Evolutionary conservation across 2,113 vertebrate genomes (phyloP).

Genomic region (Cyanoliseus patagonus): DNA sequence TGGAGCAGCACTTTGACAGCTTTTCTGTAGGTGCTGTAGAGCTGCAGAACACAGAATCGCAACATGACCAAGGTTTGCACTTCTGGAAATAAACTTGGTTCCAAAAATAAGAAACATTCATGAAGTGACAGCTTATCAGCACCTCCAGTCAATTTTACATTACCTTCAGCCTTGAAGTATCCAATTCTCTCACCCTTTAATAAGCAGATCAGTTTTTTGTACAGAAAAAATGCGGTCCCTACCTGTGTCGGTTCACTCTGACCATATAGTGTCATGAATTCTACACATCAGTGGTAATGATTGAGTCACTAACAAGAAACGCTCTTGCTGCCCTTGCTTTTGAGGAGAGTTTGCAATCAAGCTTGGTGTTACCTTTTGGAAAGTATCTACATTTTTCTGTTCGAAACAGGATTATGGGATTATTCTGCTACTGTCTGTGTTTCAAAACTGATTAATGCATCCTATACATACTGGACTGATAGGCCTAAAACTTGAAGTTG

Average conservation of each 20-base stretch:
- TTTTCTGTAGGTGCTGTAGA: background rate
- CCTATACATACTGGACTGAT: background rate
- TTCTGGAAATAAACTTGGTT: background rate
- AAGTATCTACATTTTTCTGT: background rate
- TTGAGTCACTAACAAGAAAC: background rate
- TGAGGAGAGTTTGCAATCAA: background rate
- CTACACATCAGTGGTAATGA: accelerated
- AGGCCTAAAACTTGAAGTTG: background rate
- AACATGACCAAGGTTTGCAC: background rate
- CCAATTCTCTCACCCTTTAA: background rate
- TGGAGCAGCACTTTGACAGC: background rate
- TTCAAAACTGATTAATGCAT: background rate
- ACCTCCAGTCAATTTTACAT: background rate
- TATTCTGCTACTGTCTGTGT: background rate
- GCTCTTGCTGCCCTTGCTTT: background rate
- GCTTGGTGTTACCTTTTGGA: background rate
- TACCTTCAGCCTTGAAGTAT: background rate
- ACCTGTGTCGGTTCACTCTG: background rate
- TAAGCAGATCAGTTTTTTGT: background rate
- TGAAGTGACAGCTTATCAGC: background rate
- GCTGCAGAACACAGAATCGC: background rate
- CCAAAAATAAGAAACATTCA: background rate
- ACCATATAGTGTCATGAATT: background rate
- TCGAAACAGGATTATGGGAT: conserved; percentile 14
- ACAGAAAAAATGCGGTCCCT: background rate